These are phyloP conservation scores for Copidosoma floridanum DNA, from an alignment of 1,140 invertebrate genomes.

Conservation along the genomic window DNA sequence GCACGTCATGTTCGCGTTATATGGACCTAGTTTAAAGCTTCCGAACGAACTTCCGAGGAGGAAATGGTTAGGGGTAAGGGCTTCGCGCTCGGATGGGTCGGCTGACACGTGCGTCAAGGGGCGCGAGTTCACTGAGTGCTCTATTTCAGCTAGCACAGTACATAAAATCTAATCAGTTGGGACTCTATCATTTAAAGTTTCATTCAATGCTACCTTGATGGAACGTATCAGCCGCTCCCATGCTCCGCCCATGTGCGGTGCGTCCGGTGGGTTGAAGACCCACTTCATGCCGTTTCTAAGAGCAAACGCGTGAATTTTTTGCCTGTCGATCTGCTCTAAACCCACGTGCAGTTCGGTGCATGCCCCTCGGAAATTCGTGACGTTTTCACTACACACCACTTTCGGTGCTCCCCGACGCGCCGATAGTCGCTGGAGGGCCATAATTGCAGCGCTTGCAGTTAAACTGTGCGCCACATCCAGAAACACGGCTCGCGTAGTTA, in stretches of 20 bases:
- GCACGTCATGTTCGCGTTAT: too few relatives aligned
- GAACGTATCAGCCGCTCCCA: conserved; percentile 22
- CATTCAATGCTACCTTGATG: neutral
- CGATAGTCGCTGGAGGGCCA: neutral
- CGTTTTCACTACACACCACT: conserved; percentile 10
- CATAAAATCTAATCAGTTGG: neutral
- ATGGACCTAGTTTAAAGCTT: too few relatives aligned
- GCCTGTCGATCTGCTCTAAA: neutral
- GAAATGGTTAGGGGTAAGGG: too few relatives aligned
- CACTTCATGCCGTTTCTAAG: conserved; percentile 23
- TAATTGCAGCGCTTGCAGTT: conserved; percentile 29
- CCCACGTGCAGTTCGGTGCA: neutral
- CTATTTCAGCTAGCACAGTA: too few relatives aligned
- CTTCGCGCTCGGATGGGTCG: too few relatives aligned
- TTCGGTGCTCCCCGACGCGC: neutral
- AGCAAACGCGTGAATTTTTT: neutral
- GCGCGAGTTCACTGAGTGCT: too few relatives aligned
- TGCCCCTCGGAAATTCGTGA: neutral
- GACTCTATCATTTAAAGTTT: neutral
- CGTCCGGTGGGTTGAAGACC: conserved; percentile 37
- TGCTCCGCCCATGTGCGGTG: conserved; percentile 39
- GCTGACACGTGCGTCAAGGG: too few relatives aligned
- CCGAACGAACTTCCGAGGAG: too few relatives aligned
- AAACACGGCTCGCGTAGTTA: conserved; percentile 34
- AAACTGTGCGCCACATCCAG: conserved; percentile 31